Percentiles rank a stretch among this genome's conserved stretches.
These are phyloP conservation scores for Ctenosaura bakeri DNA, from an alignment of 2,797 vertebrate genomes.

Conservation along the genomic window DNA sequence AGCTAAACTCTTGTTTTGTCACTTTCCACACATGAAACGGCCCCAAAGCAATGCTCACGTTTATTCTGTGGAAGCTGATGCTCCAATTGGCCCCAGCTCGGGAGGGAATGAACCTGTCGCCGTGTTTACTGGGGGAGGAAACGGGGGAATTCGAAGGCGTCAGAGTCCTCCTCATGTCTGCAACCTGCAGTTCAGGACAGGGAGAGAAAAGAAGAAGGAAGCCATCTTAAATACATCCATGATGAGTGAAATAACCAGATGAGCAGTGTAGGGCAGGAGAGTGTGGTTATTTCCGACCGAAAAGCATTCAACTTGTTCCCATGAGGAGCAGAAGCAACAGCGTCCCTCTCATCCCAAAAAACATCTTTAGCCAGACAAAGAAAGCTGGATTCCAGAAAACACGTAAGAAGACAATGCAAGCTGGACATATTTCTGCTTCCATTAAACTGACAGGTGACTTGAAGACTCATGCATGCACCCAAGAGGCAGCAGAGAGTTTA, in stretches of 20 bases:
- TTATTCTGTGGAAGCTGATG: constrained; percentile 98
- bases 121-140: constrained; percentile 97
- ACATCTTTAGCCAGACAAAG: not conserved
- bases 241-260: not conserved
- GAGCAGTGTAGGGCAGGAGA: too few relatives aligned
- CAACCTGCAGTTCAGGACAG: constrained; percentile 82
- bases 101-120: constrained; percentile 97
- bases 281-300: not conserved
- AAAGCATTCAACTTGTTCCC: not conserved
- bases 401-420: not conserved
- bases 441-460: too few relatives aligned
- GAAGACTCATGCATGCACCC: too few relatives aligned
- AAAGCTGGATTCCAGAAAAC: not conserved
- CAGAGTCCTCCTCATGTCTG: constrained; percentile 89
- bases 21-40: too few relatives aligned
- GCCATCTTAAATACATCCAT: not conserved
- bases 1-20: too few relatives aligned
- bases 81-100: constrained; percentile 99
- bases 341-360: not conserved
- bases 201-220: not conserved
- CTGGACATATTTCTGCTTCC: not conserved
- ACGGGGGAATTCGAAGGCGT: constrained; percentile 95
- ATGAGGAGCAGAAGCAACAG: too few relatives aligned
- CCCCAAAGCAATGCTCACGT: constrained; percentile 81
- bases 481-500: too few relatives aligned